These are phyloP conservation scores for Chelmon rostratus DNA, from an alignment of 2,797 vertebrate species.

Conservation along the genomic window DNA sequence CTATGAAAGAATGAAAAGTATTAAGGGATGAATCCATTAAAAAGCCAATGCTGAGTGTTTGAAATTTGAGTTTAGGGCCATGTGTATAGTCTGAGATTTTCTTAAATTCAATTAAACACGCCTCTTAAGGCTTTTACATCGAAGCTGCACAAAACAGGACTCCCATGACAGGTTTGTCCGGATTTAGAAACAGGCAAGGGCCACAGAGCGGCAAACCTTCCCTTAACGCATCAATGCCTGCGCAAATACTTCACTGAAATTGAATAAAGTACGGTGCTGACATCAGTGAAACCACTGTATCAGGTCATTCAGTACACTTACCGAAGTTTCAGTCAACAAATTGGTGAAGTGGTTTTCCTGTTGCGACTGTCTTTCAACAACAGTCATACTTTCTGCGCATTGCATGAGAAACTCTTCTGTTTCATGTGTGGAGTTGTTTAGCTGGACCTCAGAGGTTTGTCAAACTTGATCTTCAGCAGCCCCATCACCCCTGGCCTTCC, in stretches of 20 bases:
- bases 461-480: neutral
- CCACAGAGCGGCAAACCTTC: neutral
- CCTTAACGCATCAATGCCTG: neutral
- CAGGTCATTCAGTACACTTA: neutral
- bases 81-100: neutral
- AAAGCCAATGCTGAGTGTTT: neutral
- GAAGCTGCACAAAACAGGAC: neutral
- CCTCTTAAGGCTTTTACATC: neutral
- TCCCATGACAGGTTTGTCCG: slow-evolving; percentile 1
- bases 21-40: neutral
- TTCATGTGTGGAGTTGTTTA: neutral
- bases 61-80: neutral
- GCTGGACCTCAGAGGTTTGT: neutral
- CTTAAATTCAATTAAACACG: neutral
- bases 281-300: neutral
- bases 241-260: neutral
- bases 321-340: neutral
- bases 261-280: neutral
- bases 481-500: neutral
- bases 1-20: neutral
- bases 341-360: slow-evolving; percentile 20
- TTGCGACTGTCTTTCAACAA: neutral
- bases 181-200: neutral
- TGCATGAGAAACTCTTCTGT: neutral
- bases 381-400: neutral